Conservation (phyloP, 2,113 vertebrate genomes). For the Onychostoma macrolepis region DNA sequence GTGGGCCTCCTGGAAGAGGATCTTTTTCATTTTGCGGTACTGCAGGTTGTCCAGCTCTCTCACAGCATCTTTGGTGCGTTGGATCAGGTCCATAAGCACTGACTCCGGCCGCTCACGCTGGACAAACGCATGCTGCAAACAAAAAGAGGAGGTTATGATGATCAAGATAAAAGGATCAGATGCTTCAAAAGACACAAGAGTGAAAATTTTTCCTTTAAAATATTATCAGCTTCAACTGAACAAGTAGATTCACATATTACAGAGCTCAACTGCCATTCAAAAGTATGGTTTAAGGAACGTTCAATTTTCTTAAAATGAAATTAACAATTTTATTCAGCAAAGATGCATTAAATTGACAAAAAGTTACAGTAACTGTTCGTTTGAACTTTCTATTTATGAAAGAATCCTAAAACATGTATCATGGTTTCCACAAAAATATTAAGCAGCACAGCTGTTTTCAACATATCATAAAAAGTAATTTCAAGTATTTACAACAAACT, state of each 20-base stretch:
- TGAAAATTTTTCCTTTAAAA: not conserved
- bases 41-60: constrained; percentile 98
- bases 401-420: too few species aligned
- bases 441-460: not conserved
- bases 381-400: too few species aligned
- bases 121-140: constrained; percentile 91
- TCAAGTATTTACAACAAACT: too few species aligned
- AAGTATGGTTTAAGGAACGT: not conserved
- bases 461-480: not conserved
- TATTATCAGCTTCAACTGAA: not conserved
- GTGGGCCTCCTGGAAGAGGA: constrained; percentile 97
- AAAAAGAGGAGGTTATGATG: not conserved
- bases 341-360: too few species aligned
- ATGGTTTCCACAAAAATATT: too few species aligned
- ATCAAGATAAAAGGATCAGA: not conserved
- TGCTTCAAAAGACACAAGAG: not conserved
- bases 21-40: constrained; percentile 99
- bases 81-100: constrained; percentile 96
- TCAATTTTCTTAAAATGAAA: not conserved
- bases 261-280: not conserved
- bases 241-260: not conserved
- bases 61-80: constrained; percentile 97
- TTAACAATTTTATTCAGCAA: not conserved
- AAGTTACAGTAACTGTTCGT: too few species aligned
- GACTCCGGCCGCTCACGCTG: constrained; percentile 92